Evolutionary conservation across 1,140 invertebrate genomes (phyloP), one percentile per base, ranked within the genome.

Genomic region (Hycleus cichorii): DNA sequence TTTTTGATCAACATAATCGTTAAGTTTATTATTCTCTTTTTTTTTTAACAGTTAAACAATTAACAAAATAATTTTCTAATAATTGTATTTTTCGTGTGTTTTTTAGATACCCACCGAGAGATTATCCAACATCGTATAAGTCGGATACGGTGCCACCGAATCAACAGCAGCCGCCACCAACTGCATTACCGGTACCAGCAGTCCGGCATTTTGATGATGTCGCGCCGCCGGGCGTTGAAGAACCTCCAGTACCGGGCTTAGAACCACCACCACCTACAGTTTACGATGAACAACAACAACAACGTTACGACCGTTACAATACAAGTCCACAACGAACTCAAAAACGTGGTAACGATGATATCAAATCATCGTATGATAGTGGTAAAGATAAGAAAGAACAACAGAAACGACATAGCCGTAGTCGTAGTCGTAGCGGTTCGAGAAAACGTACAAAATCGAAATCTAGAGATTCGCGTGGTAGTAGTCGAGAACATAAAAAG

Each of bases 171-270:
- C 54, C 54, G 8, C 39, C 52, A 12, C 61, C 61, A 2, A 49
- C 64, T 56, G 57, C 67, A 53, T 18, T 18, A 18, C 18, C 18
- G 2, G 18, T 18, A 32, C 1, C 32, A 5, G 32, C 7, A 5
- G 32, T 32, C 1, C 32, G 32, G 4, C 63, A 63, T 47, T 72
- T 67, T 53, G 68, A 70, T 4, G 68, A 72, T 52, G 63, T 72
- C 3, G 66, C 69, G 6, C 72, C 72, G 8, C 70, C 71, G 18
- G 73, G 69, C 6, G 66, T 68, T 18, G 72, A 72, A 48, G 68
- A 74, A 58, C 71, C 71, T 0, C 67, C 69, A 11, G 63, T 71
- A 32, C 72, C 72, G 1, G 72, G 72, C 5, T 60, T 71, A 8
- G 72, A 74, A 61, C 48, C 61, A 10, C 56, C 64, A 11, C 57